Evolutionary conservation across 2,888 invertebrate genomes (phyloP), one percentile per base, ranked within the genome.

Genomic region (Calameuta filiformis): DNA sequence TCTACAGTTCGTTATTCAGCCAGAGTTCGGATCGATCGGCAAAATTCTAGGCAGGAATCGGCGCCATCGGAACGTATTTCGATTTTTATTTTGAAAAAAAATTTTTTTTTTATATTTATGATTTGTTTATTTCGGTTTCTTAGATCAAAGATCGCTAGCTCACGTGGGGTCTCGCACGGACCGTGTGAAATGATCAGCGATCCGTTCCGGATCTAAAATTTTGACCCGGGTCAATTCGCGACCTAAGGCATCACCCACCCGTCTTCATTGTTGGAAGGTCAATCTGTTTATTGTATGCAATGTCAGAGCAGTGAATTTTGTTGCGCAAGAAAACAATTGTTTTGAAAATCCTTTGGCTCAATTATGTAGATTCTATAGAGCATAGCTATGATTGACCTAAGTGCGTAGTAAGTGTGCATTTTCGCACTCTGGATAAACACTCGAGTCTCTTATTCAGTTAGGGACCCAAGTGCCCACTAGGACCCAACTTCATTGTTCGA

Each of bases 221-320:
- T 37, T 12, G 4, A 37, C 12, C 35, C 35, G 35, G 35, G 35
- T 35, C 35, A 3, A 0, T 12, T 35, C 0, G 35, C 11, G 35
- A 35, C 12, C 12, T 37, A 12, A 56, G 40, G 76, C 35, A 73
- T 68, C 69, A 73, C 69, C 69, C 30, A 84, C 83, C 73, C 75
- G 78, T 83, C 83, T 85, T 87, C 84, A 88, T 89, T 88, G 89
- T 89, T 84, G 85, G 82, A 82, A 81, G 86, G 86, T 87, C 90
- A 90, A 90, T 90, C 89, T 89, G 90, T 89, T 89, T 90, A 89
- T 89, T 88, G 89, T 89, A 88, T 83, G 89, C 87, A 4, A 15
- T 1, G 15, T 0, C 0, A 4, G 4, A 12, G 37, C 12, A 37
- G 37, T 37, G 2, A 40, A 40, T 4, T 4, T 40, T 40, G 40